phyloP scores from a whole-genome alignment of 53 echinoderm and acorn worm species.

The Holothuria leucospilota region DNA sequence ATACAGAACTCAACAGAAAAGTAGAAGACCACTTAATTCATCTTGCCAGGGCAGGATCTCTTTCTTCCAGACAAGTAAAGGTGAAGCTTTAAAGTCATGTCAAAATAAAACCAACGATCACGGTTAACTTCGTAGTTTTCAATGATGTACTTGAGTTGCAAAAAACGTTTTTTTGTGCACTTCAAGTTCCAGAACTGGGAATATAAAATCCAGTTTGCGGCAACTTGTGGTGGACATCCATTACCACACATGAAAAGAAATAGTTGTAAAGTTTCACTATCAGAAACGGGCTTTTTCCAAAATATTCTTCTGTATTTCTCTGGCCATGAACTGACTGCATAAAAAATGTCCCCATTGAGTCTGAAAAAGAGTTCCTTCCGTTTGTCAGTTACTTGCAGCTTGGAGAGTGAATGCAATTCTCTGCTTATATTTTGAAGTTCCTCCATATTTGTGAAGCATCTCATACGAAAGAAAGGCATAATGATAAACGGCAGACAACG shows the following conservation, averaged over 20 bases:
- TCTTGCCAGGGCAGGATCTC: not conserved
- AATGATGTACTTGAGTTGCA: not conserved
- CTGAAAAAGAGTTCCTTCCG: not conserved
- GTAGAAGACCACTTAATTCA: no score
- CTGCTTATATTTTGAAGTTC: no score
- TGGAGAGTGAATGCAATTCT: no score
- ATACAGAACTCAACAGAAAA: no score
- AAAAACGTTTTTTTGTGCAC: not conserved
- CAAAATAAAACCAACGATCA: not conserved
- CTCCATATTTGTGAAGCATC: no score
- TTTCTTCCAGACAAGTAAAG: not conserved
- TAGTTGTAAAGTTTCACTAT: not conserved
- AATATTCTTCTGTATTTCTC: not conserved
- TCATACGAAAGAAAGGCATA: no score
- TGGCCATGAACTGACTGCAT: not conserved
- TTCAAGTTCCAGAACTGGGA: conserved; percentile 2
- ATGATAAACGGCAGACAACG: no score
- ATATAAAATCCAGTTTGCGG: not conserved
- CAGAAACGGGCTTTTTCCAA: not conserved
- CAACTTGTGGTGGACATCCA: conserved; percentile 19
- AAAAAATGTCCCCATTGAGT: conserved; percentile 13
- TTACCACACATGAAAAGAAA: not conserved
- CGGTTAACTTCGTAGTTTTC: not conserved
- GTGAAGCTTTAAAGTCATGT: not conserved
- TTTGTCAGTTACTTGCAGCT: not conserved